Conservation (phyloP, 1,140 invertebrate species). For the Thalassaphorura encarpata region DNA sequence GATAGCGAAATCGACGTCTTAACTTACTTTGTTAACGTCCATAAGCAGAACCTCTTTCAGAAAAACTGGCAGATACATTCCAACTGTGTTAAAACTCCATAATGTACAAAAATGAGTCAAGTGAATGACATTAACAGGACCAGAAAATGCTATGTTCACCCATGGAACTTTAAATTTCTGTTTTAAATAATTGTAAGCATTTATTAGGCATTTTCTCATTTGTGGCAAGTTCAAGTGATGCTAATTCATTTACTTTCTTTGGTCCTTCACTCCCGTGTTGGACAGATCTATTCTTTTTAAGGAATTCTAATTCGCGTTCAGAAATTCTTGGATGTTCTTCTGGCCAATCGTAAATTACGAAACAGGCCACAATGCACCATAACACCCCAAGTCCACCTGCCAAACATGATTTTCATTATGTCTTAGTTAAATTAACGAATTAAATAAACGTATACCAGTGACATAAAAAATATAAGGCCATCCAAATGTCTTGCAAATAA, state of each 20-base stretch:
- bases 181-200: neutral
- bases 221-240: neutral
- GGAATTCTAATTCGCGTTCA: slow-evolving; percentile 41
- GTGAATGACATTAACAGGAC: slow-evolving; percentile 46
- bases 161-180: slow-evolving; percentile 39
- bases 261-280: neutral
- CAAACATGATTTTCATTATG: slow-evolving; percentile 4
- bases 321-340: slow-evolving; percentile 43
- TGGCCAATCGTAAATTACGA: slow-evolving; percentile 43
- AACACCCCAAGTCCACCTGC: slow-evolving; percentile 36
- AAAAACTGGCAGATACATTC: slow-evolving; percentile 49
- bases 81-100: slow-evolving; percentile 51
- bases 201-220: neutral
- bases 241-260: slow-evolving; percentile 1
- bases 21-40: slow-evolving; percentile 43
- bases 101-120: slow-evolving; percentile 49
- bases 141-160: slow-evolving; percentile 44
- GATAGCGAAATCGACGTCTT: neutral
- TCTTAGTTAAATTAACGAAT: slow-evolving; percentile 3
- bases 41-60: slow-evolving; percentile 49
- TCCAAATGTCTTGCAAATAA: slow-evolving; percentile 39
- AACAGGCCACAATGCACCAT: slow-evolving; percentile 40
- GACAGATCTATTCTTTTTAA: slow-evolving; percentile 31
- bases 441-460: slow-evolving; percentile 22
- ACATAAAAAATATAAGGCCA: slow-evolving; percentile 42